phyloP scores from a whole-genome alignment of 2,888 invertebrate species.

The Erebia ligea region DNA sequence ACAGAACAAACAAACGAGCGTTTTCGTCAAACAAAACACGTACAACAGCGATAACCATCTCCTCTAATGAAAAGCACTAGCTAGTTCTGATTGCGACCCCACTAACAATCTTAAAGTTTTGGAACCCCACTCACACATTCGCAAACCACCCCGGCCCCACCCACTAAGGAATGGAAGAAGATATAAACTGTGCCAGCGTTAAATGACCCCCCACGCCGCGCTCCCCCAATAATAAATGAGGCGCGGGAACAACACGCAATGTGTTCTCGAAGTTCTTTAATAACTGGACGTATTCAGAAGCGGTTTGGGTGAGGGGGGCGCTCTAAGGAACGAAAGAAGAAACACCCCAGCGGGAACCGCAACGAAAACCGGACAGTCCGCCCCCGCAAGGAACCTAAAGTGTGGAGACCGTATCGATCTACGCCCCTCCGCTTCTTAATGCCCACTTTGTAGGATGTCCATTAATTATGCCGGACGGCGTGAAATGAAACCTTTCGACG shows the following conservation, averaged over 20 bases:
- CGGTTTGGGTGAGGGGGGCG: slow-evolving; percentile 48
- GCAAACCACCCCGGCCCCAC: slow-evolving; percentile 52
- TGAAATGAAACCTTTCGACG: slow-evolving; percentile 60
- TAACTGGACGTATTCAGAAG: slow-evolving; percentile 53
- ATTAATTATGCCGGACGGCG: slow-evolving; percentile 72
- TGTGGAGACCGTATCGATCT: slow-evolving; percentile 71
- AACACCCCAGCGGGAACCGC: slow-evolving; percentile 59
- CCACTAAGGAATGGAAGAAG: slow-evolving; percentile 66
- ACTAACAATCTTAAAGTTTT: slow-evolving; percentile 80
- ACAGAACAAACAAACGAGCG: slow-evolving; percentile 59
- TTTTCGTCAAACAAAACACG: slow-evolving; percentile 70
- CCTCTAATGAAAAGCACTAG: slow-evolving; percentile 78
- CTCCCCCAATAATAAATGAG: slow-evolving; percentile 44
- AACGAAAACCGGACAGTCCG: slow-evolving; percentile 53
- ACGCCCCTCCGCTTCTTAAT: slow-evolving; percentile 72
- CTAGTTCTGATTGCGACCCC: slow-evolving; percentile 78
- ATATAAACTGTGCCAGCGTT: slow-evolving; percentile 55
- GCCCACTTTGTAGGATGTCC: slow-evolving; percentile 74
- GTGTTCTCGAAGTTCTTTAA: slow-evolving; percentile 61
- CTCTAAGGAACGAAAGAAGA: slow-evolving; percentile 78
- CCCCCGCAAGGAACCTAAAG: slow-evolving; percentile 67
- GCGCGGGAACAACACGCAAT: slow-evolving; percentile 48
- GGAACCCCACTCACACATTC: slow-evolving; percentile 65
- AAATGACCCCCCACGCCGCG: slow-evolving; percentile 50
- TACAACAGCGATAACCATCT: slow-evolving; percentile 72